phyloP scores from a whole-genome alignment of 2,888 invertebrate genomes.

The Diabrotica balteata region DNA sequence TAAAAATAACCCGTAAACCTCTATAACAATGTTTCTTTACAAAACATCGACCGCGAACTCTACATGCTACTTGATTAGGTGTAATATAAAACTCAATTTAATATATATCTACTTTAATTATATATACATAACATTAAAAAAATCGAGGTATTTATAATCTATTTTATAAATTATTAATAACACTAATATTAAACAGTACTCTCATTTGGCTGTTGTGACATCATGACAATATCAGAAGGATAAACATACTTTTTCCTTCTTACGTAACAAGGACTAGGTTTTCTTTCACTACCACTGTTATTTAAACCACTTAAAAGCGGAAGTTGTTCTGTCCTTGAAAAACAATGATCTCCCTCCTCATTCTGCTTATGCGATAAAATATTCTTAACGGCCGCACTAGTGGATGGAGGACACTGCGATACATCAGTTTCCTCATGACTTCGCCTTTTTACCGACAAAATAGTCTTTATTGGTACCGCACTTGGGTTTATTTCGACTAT shows the following conservation, averaged over 20 bases:
- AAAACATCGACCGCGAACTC: too few species aligned
- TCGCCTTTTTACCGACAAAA: conserved; percentile 41
- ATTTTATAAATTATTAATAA: not conserved
- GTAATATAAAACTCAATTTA: too few species aligned
- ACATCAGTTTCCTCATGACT: conserved; percentile 26
- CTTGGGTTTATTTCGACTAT: conserved; percentile 27
- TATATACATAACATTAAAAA: conserved; percentile 12
- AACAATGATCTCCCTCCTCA: conserved; percentile 39
- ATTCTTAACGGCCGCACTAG: conserved; percentile 41
- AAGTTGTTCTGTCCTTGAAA: conserved; percentile 63
- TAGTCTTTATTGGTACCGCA: conserved; percentile 44
- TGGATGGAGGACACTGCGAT: conserved; percentile 20
- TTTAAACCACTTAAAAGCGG: conserved; percentile 65
- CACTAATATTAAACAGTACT: conserved; percentile 62
- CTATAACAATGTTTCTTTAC: too few species aligned
- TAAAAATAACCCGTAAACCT: too few species aligned
- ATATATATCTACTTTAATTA: conserved; percentile 20
- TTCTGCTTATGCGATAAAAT: conserved; percentile 41
- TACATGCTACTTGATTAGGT: too few species aligned
- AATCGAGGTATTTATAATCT: not conserved
- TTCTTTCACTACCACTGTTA: conserved; percentile 55
- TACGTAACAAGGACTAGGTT: conserved; percentile 64
- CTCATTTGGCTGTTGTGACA: conserved; percentile 59
- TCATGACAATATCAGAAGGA: conserved; percentile 61
- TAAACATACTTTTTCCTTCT: conserved; percentile 70